These are phyloP conservation scores for Boulengeromyrus knoepffleri DNA, from an alignment of 2,113 vertebrate species.

Conservation along the genomic window DNA sequence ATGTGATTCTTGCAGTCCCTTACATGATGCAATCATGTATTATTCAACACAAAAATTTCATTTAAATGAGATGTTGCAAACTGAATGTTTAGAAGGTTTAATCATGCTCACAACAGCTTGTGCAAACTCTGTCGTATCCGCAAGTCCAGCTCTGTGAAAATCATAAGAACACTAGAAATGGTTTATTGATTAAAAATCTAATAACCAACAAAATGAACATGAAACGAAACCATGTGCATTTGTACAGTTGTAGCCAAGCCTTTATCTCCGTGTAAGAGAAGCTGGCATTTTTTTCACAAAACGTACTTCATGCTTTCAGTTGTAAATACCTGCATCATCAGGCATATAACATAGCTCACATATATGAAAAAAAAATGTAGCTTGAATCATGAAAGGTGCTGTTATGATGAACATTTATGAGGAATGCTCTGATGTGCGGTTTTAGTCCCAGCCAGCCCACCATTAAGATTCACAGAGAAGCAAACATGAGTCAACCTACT, in stretches of 20 bases:
- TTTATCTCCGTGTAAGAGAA: neutral
- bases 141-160: neutral
- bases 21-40: conserved; percentile 11
- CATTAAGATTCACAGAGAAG: neutral
- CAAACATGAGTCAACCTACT: neutral
- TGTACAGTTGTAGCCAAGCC: neutral
- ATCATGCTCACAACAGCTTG: neutral
- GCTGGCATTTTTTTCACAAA: neutral
- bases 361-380: neutral
- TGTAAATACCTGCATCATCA: neutral
- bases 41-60: conserved; percentile 6
- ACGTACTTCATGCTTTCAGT: neutral
- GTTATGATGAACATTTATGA: neutral
- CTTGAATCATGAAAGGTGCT: neutral
- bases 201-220: neutral
- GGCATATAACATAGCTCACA: neutral
- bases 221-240: neutral
- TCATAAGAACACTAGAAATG: neutral
- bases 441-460: too few relatives aligned
- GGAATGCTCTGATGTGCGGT: neutral
- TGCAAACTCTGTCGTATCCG: neutral
- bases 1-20: conserved; percentile 5
- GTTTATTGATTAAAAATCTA: neutral
- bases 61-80: conserved; percentile 4
- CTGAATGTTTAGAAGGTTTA: neutral